Evolutionary conservation across 2,888 invertebrate species (phyloP).

Genomic region (Drosophila nigritarsus): DNA sequence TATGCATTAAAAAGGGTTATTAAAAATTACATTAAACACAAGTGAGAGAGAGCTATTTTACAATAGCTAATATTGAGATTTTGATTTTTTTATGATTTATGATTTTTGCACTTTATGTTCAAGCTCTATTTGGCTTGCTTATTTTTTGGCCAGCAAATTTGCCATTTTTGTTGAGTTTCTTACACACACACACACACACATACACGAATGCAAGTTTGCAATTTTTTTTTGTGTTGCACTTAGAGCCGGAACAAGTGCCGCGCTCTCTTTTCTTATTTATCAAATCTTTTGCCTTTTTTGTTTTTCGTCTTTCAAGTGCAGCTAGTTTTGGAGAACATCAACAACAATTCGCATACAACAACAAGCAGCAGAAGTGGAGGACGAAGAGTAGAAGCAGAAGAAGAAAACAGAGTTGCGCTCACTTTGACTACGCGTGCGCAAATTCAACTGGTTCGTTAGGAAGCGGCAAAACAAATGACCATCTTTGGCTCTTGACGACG

Average conservation of each 20-base stretch:
- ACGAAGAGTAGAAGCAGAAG: not conserved
- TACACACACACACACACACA: constrained; percentile 4
- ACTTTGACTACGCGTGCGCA: constrained; percentile 74
- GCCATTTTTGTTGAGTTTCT: constrained; percentile 9
- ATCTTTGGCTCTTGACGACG: constrained; percentile 53
- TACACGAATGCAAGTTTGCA: constrained; percentile 3
- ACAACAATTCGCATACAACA: constrained; percentile 24
- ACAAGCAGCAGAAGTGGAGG: constrained; percentile 12
- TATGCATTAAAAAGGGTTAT: not conserved
- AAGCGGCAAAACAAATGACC: constrained; percentile 80
- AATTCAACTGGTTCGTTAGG: constrained; percentile 80
- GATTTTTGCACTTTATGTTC: not conserved
- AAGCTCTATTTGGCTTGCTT: not conserved
- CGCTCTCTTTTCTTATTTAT: constrained; percentile 11
- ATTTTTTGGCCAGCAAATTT: constrained; percentile 11
- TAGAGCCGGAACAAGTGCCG: constrained; percentile 21
- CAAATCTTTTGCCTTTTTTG: constrained; percentile 2
- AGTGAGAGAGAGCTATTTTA: not conserved
- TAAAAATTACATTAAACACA: not conserved
- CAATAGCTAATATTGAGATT: not conserved
- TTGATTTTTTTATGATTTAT: not conserved
- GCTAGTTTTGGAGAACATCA: constrained; percentile 27
- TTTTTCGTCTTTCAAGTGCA: constrained; percentile 48
- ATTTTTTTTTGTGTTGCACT: constrained; percentile 1
- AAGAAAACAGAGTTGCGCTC: constrained; percentile 44